Conservation (phyloP, 2,888 invertebrate species). For the Dexiosoma caninum region DNA sequence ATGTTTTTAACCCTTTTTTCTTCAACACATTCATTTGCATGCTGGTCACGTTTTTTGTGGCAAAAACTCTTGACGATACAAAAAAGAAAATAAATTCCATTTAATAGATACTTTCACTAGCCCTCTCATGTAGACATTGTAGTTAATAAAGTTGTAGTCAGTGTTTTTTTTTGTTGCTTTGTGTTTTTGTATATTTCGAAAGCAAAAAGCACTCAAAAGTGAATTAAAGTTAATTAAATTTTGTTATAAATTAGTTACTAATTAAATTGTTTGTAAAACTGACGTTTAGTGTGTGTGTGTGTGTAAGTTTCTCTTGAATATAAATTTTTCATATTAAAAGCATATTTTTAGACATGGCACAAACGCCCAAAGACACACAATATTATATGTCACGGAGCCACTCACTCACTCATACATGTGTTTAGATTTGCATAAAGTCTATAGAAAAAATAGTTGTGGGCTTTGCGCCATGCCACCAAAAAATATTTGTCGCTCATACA, state of each 20-base stretch:
- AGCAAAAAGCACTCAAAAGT: constrained; percentile 58
- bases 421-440: not conserved
- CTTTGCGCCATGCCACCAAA: not conserved
- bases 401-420: not conserved
- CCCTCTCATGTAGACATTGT: constrained; percentile 4
- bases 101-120: constrained; percentile 17
- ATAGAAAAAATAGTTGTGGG: not conserved
- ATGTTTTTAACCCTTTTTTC: not conserved
- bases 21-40: not conserved
- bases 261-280: constrained; percentile 66
- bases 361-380: not conserved
- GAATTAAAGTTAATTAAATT: constrained; percentile 66
- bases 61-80: constrained; percentile 9
- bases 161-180: not conserved
- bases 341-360: constrained; percentile 17
- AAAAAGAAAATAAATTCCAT: constrained; percentile 4
- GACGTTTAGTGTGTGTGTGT: constrained; percentile 28
- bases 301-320: constrained; percentile 21
- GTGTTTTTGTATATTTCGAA: constrained; percentile 16
- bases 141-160: constrained; percentile 13
- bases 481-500: not conserved
- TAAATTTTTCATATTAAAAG: constrained; percentile 45
- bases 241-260: constrained; percentile 65
- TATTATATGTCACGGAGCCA: not conserved
- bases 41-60: constrained; percentile 44